Conservation (phyloP, 2,888 invertebrate genomes). For the Amaurobius ferox region DNA sequence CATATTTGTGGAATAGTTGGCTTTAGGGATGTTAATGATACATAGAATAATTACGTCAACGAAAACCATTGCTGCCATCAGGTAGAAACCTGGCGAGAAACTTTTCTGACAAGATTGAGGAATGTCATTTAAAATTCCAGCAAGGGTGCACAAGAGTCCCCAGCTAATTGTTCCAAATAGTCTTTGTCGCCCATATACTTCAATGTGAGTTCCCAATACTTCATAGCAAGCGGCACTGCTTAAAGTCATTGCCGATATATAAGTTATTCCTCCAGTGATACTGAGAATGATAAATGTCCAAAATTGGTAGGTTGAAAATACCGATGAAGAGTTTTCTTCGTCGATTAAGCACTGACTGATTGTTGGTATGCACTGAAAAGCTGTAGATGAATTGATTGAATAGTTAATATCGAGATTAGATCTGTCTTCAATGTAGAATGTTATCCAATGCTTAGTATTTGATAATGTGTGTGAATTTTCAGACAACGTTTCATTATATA, state of each 20-base stretch:
- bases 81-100: conserved; percentile 50
- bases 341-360: background rate
- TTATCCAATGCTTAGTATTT: background rate
- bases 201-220: conserved; percentile 85
- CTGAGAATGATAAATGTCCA: conserved; percentile 83
- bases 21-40: conserved; percentile 17
- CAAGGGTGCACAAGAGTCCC: conserved; percentile 86
- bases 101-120: background rate
- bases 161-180: conserved; percentile 93
- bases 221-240: conserved; percentile 93
- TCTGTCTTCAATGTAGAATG: background rate
- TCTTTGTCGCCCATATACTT: conserved; percentile 89
- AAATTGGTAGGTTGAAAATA: conserved; percentile 7
- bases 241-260: conserved; percentile 90
- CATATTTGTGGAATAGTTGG: conserved; percentile 34
- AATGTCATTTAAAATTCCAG: conserved; percentile 85
- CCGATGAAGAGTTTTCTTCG: background rate
- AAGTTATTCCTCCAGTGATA: conserved; percentile 87
- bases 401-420: background rate
- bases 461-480: too few relatives aligned
- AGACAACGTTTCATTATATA: too few relatives aligned
- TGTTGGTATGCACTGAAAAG: background rate
- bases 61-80: conserved; percentile 15
- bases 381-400: background rate
- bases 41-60: conserved; percentile 35